Conservation (phyloP, 2,888 invertebrate species). For the Ephialtes manifestator region DNA sequence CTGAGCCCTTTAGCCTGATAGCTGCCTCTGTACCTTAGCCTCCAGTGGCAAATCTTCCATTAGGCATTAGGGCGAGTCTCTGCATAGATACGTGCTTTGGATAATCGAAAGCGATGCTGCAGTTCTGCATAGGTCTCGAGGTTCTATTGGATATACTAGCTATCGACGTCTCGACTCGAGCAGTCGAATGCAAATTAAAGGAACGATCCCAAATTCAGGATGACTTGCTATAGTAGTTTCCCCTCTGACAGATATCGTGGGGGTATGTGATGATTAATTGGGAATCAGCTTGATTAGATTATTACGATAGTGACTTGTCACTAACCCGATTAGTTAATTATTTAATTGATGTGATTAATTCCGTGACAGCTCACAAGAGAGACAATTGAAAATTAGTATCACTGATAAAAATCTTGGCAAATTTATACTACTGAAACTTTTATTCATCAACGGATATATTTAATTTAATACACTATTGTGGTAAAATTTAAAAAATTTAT, state of each 20-base stretch:
- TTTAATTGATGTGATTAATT: background rate
- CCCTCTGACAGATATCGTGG: background rate
- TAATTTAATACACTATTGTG: too few species aligned
- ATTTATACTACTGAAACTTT: too few species aligned
- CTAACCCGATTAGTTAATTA: background rate
- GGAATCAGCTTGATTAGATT: background rate
- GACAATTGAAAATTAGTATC: background rate
- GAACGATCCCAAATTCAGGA: background rate
- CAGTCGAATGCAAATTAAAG: conserved; percentile 35
- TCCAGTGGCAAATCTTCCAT: conserved; percentile 34
- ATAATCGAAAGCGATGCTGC: conserved; percentile 40
- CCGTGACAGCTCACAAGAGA: background rate
- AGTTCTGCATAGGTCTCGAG: conserved; percentile 14
- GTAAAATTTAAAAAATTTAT: too few species aligned
- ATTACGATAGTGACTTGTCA: background rate
- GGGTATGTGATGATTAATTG: background rate
- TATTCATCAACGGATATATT: too few species aligned
- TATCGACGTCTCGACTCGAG: conserved; percentile 18
- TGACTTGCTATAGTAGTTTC: background rate
- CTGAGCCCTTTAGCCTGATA: conserved; percentile 25
- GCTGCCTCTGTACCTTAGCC: conserved; percentile 5
- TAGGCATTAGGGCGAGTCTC: conserved; percentile 33
- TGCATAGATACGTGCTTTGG: conserved; percentile 24
- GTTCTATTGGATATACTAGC: background rate
- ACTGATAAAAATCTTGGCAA: too few species aligned